These are phyloP conservation scores for Drosophila flavopinicola DNA, from an alignment of 2,888 invertebrate species.

Conservation along the genomic window DNA sequence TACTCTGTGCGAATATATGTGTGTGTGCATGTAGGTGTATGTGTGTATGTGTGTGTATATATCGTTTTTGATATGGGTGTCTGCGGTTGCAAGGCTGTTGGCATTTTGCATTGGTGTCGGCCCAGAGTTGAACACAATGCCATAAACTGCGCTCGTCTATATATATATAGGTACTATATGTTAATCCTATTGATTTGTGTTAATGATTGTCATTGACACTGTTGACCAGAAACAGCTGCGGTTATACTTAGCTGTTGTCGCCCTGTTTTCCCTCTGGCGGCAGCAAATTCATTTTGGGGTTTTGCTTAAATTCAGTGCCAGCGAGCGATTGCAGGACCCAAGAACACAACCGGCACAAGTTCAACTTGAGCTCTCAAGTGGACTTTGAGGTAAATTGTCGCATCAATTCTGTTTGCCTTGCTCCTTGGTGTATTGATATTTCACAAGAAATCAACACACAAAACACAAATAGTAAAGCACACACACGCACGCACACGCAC, in stretches of 20 bases:
- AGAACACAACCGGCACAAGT: slow-evolving; percentile 30
- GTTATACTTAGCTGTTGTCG: slow-evolving; percentile 12
- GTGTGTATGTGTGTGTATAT: slow-evolving; percentile 20
- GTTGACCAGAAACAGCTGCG: slow-evolving; percentile 44
- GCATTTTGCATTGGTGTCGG: slow-evolving; percentile 48
- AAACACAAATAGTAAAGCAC: slow-evolving; percentile 59
- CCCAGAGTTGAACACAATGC: slow-evolving; percentile 62
- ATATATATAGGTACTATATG: slow-evolving; percentile 3
- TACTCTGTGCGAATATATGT: slow-evolving; percentile 33
- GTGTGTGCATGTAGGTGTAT: slow-evolving; percentile 12
- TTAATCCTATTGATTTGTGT: slow-evolving; percentile 70
- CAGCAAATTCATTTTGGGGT: slow-evolving; percentile 45
- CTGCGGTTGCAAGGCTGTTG: slow-evolving; percentile 64
- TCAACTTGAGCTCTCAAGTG: slow-evolving; percentile 59
- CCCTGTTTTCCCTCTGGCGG: background rate
- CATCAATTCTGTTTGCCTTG: slow-evolving; percentile 55
- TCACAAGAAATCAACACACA: slow-evolving; percentile 77
- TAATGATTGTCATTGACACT: slow-evolving; percentile 71
- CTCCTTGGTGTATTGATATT: slow-evolving; percentile 78
- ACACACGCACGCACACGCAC: no score
- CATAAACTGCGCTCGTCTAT: slow-evolving; percentile 23
- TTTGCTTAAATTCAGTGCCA: slow-evolving; percentile 64
- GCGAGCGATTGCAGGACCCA: slow-evolving; percentile 21
- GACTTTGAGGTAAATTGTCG: slow-evolving; percentile 62
- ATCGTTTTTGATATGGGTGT: slow-evolving; percentile 32